A percentile compares a stretch with the other conserved stretches of the same genome.
Evolutionary conservation across 2,888 invertebrate species (phyloP).

Genomic region (Sarcophaga caerulescens): DNA sequence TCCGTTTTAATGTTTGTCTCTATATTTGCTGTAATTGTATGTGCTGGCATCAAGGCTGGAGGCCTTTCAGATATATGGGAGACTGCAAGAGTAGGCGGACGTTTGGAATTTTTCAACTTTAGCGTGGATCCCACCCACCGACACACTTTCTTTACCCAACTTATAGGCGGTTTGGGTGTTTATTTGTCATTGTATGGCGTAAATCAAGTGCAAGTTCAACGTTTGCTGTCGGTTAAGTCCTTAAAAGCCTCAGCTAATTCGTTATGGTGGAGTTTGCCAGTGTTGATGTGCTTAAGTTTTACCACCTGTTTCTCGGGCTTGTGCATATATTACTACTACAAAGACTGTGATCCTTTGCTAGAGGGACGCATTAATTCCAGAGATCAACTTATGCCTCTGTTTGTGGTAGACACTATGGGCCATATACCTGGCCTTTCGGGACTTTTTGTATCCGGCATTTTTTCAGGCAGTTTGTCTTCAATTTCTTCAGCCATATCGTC

Average conservation of each 20-base stretch:
- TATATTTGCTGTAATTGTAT: conserved; percentile 89
- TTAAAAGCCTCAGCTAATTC: conserved; percentile 87
- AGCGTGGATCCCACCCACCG: conserved; percentile 90
- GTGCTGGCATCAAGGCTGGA: conserved; percentile 86
- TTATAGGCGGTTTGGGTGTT: conserved; percentile 90
- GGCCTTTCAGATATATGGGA: conserved; percentile 87
- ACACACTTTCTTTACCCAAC: conserved; percentile 91
- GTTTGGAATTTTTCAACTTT: conserved; percentile 87
- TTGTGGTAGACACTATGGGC: conserved; percentile 89
- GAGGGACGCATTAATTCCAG: conserved; percentile 84
- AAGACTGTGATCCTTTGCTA: conserved; percentile 89
- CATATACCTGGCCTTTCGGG: conserved; percentile 91
- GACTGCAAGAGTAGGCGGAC: conserved; percentile 86
- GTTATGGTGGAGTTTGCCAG: conserved; percentile 91
- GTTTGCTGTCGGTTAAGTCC: conserved; percentile 87
- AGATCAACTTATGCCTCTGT: conserved; percentile 91
- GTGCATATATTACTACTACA: conserved; percentile 92
- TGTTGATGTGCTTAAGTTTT: conserved; percentile 87
- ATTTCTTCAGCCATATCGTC: conserved; percentile 96
- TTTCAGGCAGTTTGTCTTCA: conserved; percentile 94
- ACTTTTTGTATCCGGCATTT: conserved; percentile 94
- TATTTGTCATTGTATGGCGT: conserved; percentile 92
- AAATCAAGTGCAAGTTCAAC: conserved; percentile 92
- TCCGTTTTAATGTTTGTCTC: conserved; percentile 93
- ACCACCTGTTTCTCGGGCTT: conserved; percentile 90